Base-by-base conservation (phyloP, 2,113 vertebrate species). In the Puntigrus tetrazona region DNA sequence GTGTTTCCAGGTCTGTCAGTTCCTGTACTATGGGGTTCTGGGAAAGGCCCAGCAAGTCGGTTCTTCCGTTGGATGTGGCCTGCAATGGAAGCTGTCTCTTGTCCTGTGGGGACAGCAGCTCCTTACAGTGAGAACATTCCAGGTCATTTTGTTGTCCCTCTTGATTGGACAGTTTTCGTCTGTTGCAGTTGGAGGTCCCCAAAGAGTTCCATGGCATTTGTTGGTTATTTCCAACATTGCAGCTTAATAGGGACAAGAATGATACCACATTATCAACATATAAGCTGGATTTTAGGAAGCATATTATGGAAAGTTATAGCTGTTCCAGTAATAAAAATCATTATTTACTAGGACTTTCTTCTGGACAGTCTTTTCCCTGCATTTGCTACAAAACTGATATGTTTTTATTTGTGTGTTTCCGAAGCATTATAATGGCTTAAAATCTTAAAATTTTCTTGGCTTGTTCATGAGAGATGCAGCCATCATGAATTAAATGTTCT, bases 1-100 rank as follows among this genome's bases (percentile, higher is more conserved):
- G 97, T 83, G 95, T 95, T 89, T 99, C 97, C 63, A 99, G 95
- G 90, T 99, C 97, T 0, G 92, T 92, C 57, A 99, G 94, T 89
- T 99, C 98, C 88, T 98, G 96, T 72, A 94, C 91, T 84, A 98
- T 93, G 0, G 97, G 95, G 88, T 91, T 95, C 86, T 89, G 93
- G 0, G 92, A 88, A 22, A 91, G 72, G 0, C 88, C 92, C n/a
- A 96, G 88, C 22, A 96, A 88, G 83, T 98, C 96, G 0, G 97
- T 94, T 78, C 96, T 98, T 13, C 97, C 97, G 0, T 99, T 99
- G 25, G 96, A 96, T 0, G 95, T 93, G 90, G 95, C 89, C 5
- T 94, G 94, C 29, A 94, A 91, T 0, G 94, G 94, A 70, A 93
- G 85, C 52, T 94, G 95, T 87, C 94, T 95, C 81, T 92, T 95